Conservation (phyloP, 2,113 vertebrate species). For the Jaculus jaculus region DNA sequence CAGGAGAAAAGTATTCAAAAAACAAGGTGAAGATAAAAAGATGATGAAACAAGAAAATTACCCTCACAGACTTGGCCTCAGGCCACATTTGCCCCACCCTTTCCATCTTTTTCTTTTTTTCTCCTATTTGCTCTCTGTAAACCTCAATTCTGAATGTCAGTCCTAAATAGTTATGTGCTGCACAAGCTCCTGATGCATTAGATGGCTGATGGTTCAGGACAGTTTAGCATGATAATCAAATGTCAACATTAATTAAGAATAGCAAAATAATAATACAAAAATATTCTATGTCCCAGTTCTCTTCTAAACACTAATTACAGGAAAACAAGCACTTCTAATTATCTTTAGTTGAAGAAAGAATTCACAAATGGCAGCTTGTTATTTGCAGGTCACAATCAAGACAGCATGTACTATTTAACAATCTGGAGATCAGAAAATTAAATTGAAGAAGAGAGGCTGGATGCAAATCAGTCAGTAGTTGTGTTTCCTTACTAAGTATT, state of each 20-base stretch:
- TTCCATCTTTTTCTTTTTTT: too few relatives aligned
- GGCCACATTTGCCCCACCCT: not conserved
- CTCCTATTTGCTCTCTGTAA: not conserved
- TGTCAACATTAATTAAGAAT: constrained; percentile 32
- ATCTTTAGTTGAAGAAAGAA: constrained; percentile 20
- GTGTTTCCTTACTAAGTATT: constrained; percentile 3
- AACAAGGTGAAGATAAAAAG: not conserved
- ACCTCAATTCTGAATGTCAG: not conserved
- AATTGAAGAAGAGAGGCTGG: not conserved
- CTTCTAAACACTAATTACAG: not conserved
- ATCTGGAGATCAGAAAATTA: constrained; percentile 34
- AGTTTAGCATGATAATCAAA: not conserved
- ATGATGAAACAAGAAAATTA: not conserved
- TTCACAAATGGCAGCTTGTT: constrained; percentile 45
- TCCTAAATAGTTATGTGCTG: not conserved
- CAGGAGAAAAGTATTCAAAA: not conserved
- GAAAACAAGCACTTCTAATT: constrained; percentile 8
- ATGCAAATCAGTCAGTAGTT: not conserved
- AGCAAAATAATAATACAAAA: not conserved
- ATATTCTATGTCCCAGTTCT: not conserved
- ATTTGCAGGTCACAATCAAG: constrained; percentile 52
- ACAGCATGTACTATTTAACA: not conserved
- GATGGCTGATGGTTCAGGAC: not conserved
- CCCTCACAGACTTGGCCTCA: not conserved
- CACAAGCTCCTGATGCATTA: not conserved